A percentile compares a stretch with the other conserved stretches of the same genome.
These are phyloP conservation scores for Papilio machaon DNA, from an alignment of 1,140 invertebrate species.

Conservation along the genomic window DNA sequence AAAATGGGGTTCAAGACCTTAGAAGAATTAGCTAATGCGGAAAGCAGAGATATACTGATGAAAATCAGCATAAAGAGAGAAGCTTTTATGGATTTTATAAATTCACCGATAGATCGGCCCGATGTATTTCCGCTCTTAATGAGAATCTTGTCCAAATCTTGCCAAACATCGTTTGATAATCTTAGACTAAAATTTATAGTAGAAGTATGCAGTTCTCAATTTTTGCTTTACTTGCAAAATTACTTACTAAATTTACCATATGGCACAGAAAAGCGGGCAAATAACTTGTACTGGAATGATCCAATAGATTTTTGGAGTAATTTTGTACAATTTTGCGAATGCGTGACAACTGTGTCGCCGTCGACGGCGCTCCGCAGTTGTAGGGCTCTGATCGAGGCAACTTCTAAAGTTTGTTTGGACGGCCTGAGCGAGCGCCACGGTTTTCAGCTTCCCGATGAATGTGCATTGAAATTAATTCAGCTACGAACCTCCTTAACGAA, in stretches of 20 bases:
- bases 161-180: slow-evolving; percentile 64
- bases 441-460: slow-evolving; percentile 63
- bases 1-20: slow-evolving; percentile 50
- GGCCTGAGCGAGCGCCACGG: slow-evolving; percentile 61
- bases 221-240: slow-evolving; percentile 59
- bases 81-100: slow-evolving; percentile 54
- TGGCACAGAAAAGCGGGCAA: slow-evolving; percentile 48
- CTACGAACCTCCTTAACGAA: slow-evolving; percentile 60
- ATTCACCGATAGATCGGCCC: slow-evolving; percentile 51
- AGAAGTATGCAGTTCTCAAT: slow-evolving; percentile 66
- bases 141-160: slow-evolving; percentile 67
- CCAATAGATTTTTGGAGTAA: slow-evolving; percentile 72
- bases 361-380: slow-evolving; percentile 64
- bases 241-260: slow-evolving; percentile 73
- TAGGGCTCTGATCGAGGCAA: slow-evolving; percentile 64
- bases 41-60: slow-evolving; percentile 57
- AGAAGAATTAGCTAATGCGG: slow-evolving; percentile 52
- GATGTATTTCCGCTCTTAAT: slow-evolving; percentile 63
- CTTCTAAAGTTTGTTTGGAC: slow-evolving; percentile 63
- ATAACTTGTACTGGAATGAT: slow-evolving; percentile 73
- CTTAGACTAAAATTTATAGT: slow-evolving; percentile 67
- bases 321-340: slow-evolving; percentile 63
- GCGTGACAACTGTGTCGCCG: slow-evolving; percentile 67
- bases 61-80: slow-evolving; percentile 57
- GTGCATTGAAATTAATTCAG: slow-evolving; percentile 53